phyloP scores from a whole-genome alignment of 37 sponge, comb jelly and placozoan genomes.

The Geodia barretti region DNA sequence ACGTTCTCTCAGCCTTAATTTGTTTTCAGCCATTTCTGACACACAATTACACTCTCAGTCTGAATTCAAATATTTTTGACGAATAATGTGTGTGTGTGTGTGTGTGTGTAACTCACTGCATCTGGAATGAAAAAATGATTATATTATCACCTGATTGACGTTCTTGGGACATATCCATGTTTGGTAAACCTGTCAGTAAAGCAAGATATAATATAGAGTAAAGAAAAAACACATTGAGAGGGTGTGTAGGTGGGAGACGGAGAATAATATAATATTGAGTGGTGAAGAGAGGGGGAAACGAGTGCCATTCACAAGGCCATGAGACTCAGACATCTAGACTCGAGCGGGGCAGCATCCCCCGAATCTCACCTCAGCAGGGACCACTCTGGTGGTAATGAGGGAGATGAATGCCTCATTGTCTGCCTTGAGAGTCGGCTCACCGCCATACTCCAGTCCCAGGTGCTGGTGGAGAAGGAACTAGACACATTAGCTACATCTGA shows the following conservation, averaged over 20 bases:
- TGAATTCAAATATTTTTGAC: no score
- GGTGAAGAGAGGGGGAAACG: no score
- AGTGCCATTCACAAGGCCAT: no score
- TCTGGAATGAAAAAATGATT: neutral
- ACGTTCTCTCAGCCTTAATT: no score
- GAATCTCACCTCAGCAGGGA: constrained; percentile 13
- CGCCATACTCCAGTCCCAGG: constrained; percentile 10
- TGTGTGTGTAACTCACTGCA: neutral
- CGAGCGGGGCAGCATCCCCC: neutral
- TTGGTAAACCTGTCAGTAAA: constrained; percentile 2
- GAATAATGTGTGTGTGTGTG: neutral
- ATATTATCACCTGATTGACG: constrained; percentile 3
- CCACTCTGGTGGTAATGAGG: constrained; percentile 13
- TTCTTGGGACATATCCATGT: constrained; percentile 4
- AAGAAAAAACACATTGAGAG: neutral
- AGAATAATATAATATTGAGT: no score
- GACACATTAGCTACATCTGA: no score
- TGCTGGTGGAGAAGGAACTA: neutral
- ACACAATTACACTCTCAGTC: no score
- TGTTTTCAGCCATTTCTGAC: no score
- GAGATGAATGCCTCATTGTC: constrained; percentile 42
- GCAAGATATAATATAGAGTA: neutral
- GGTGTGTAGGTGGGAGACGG: neutral
- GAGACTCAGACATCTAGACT: neutral
- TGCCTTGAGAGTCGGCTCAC: constrained; percentile 11